A percentile compares a stretch with the other conserved stretches of the same genome.
phyloP scores from a whole-genome alignment of 2,113 vertebrate genomes.

The Papio anubis region DNA sequence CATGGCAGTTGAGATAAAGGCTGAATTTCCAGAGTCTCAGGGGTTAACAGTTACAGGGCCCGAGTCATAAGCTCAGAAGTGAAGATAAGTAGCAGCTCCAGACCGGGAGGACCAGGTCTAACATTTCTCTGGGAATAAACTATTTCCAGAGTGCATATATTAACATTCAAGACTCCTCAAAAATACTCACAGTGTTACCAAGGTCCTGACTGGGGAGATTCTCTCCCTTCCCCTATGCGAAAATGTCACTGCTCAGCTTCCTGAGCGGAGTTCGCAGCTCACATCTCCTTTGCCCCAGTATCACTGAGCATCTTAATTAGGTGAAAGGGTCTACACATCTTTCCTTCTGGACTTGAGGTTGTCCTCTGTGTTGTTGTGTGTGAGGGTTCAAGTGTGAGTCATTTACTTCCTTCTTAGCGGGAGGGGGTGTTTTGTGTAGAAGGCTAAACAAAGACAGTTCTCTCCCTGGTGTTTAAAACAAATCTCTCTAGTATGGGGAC shows the following conservation, averaged over 20 bases:
- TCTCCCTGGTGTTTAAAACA: not conserved
- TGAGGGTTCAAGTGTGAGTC: not conserved
- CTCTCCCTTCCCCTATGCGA: not conserved
- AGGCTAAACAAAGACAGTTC: not conserved
- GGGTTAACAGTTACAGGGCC: not conserved
- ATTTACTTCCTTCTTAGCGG: not conserved
- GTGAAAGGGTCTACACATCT: not conserved
- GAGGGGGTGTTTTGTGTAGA: no score
- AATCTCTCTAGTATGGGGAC: not conserved
- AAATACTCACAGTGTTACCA: conserved; percentile 20
- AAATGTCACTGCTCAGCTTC: conserved; percentile 17
- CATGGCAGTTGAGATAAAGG: not conserved
- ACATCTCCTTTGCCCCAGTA: not conserved
- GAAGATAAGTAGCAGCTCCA: not conserved
- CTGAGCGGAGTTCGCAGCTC: not conserved
- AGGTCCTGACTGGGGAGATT: not conserved
- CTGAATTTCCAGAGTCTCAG: not conserved
- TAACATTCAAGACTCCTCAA: conserved; percentile 36
- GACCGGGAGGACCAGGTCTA: not conserved
- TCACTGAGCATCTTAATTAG: not conserved
- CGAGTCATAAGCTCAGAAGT: not conserved
- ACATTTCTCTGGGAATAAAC: not conserved
- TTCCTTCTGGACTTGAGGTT: not conserved
- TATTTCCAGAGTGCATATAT: not conserved
- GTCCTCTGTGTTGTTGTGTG: not conserved